Evolutionary conservation across 2,888 invertebrate species (phyloP).

Genomic region (Drosophila kokeensis): DNA sequence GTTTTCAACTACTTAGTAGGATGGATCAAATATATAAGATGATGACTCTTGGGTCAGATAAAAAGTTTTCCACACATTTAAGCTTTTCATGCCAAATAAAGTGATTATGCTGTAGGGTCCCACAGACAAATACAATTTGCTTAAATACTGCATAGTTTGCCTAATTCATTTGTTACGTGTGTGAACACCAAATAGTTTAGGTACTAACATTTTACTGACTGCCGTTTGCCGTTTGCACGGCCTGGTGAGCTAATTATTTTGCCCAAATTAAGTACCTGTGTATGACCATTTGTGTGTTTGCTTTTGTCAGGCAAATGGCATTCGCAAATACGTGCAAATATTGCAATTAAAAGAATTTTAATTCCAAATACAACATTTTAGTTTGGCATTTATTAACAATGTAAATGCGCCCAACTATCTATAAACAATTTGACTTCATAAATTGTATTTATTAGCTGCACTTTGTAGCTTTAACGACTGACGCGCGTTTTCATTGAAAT

Average conservation of each 20-base stretch:
- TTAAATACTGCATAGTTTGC: not conserved
- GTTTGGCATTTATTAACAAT: not conserved
- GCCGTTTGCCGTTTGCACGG: not conserved
- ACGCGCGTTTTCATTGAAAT: not conserved
- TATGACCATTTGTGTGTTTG: not conserved
- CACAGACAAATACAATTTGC: not conserved
- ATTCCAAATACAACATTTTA: not conserved
- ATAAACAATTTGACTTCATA: not conserved
- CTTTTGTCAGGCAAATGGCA: not conserved
- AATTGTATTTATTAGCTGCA: not conserved
- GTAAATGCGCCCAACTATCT: not conserved
- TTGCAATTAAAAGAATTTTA: not conserved
- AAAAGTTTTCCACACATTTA: not conserved
- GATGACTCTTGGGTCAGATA: not conserved
- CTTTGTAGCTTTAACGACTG: no score
- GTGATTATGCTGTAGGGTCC: not conserved
- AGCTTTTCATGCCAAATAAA: not conserved
- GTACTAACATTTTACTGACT: not conserved
- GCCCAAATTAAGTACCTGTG: not conserved
- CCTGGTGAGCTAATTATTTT: not conserved
- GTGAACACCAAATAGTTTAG: not conserved
- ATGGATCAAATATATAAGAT: not conserved
- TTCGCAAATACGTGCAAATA: not conserved
- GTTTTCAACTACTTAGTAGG: not conserved
- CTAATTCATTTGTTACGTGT: constrained; percentile 5